Conservation (phyloP, 2,113 vertebrate species). For the Muntiacus muntjak region DNA sequence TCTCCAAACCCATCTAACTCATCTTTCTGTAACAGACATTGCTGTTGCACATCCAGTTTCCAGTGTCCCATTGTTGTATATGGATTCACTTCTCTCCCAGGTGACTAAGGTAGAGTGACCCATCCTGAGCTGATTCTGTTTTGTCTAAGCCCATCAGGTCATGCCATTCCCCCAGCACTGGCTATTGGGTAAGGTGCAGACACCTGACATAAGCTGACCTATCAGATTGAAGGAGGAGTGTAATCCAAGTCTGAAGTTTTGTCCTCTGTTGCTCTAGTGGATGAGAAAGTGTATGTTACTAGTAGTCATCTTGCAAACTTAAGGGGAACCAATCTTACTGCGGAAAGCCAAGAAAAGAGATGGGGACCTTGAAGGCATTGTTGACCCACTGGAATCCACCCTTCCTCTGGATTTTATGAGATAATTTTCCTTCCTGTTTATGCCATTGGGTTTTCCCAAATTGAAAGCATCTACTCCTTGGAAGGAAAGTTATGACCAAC, state of each 20-base stretch:
- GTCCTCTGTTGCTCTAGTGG: neutral
- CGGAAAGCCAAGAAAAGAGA: neutral
- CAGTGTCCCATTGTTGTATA: neutral
- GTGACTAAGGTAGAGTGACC: neutral
- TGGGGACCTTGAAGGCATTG: neutral
- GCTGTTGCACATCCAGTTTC: neutral
- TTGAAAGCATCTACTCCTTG: neutral
- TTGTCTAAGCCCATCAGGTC: neutral
- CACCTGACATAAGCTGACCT: neutral
- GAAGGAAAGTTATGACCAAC: neutral
- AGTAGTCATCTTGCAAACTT: neutral
- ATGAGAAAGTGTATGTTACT: neutral
- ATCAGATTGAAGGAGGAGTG: neutral
- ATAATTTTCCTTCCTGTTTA: conserved; percentile 11
- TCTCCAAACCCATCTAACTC: conserved; percentile 18
- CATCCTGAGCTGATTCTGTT: neutral
- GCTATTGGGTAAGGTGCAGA: neutral
- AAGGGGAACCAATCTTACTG: neutral
- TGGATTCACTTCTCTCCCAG: neutral
- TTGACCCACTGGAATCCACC: neutral
- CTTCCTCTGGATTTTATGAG: conserved; percentile 10
- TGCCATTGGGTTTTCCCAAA: neutral
- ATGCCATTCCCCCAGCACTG: neutral
- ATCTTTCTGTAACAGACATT: neutral
- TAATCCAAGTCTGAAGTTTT: neutral